These are phyloP conservation scores for Harmothoe impar DNA, from an alignment of 2,888 invertebrate genomes.

Conservation along the genomic window DNA sequence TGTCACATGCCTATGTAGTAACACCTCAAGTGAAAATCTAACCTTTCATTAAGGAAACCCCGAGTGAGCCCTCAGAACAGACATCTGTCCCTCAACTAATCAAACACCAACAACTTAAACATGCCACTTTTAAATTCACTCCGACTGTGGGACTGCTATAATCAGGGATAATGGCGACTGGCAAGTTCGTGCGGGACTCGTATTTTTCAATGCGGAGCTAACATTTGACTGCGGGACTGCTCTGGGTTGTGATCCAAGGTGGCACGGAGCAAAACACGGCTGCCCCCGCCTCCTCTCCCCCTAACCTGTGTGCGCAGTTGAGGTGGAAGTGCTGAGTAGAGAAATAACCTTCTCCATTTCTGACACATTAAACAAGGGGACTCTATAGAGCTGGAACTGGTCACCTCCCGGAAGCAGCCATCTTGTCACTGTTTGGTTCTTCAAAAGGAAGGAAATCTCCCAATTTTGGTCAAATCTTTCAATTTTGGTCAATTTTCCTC, in stretches of 20 bases:
- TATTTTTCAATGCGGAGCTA: not conserved
- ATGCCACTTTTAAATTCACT: slow-evolving; percentile 1
- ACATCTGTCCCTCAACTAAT: not conserved
- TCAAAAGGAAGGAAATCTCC: too few relatives aligned
- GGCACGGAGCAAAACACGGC: not conserved
- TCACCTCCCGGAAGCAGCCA: too few relatives aligned
- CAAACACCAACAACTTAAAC: slow-evolving; percentile 29
- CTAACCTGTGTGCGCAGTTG: not conserved
- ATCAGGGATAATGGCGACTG: not conserved
- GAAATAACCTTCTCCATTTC: not conserved
- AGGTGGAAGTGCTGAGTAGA: not conserved
- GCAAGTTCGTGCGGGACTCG: too few relatives aligned
- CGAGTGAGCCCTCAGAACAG: not conserved
- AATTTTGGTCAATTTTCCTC: too few relatives aligned
- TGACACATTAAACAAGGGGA: too few relatives aligned
- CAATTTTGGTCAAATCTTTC: too few relatives aligned
- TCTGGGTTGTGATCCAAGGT: not conserved
- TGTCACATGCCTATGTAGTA: slow-evolving; percentile 1
- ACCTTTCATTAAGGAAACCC: slow-evolving; percentile 29
- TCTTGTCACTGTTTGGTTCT: too few relatives aligned
- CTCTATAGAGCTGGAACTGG: too few relatives aligned
- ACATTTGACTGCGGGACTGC: slow-evolving; percentile 14
- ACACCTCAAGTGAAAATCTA: not conserved
- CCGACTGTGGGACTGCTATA: not conserved
- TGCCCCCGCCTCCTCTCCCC: not conserved